Base-by-base conservation (phyloP, 1,140 invertebrate species). In the Drosophila lacteicornis region DNA sequence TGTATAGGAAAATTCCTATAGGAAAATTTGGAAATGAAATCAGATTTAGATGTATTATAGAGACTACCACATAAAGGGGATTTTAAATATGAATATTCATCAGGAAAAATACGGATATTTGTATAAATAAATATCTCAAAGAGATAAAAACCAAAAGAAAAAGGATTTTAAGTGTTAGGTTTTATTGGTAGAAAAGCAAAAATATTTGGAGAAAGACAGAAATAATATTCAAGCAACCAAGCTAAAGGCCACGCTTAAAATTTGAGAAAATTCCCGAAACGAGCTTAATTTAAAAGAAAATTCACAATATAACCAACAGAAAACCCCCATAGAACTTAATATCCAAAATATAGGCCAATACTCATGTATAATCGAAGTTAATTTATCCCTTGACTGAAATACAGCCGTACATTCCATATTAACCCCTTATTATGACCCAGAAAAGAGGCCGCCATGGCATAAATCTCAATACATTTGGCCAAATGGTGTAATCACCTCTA, bases 401-500 rank as follows among this genome's bases (percentile, higher is more conserved):
- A 25, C 5, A 9, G 4, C 13, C 11, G 4, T 25, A 56, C 53
- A 40, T 6, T 2, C 8, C n/a, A 56, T 25, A 57, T 57, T 45
- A 57, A n/a, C 33, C 15, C 8, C 36, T 43, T 42, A 45, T 27
- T 7, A 17, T 45, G 22, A 57, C 50, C 25, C 33, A 38, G 17
- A 22, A 15, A 40, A 13, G 3, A 12, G 11, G 15, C 51, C 40
- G 11, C 3, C 53, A 40, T 25, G 15, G 8, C 27, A 68, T 33
- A 33, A 42, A 33, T n/a, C 62, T 25, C 19, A 40, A 69, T 69
- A 68, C 46, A 51, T 69, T 22, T 15, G 11, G 8, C 27, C 19
- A 69, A 69, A 62, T 46, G 19, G 19, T 45, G 40, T 36, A 45
- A 36, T 45, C 27, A 62, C 11, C 11, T 19, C 33, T 36, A 33